Base-by-base conservation (phyloP, 2,888 invertebrate genomes). In the Dinocampus coccinellae region DNA sequence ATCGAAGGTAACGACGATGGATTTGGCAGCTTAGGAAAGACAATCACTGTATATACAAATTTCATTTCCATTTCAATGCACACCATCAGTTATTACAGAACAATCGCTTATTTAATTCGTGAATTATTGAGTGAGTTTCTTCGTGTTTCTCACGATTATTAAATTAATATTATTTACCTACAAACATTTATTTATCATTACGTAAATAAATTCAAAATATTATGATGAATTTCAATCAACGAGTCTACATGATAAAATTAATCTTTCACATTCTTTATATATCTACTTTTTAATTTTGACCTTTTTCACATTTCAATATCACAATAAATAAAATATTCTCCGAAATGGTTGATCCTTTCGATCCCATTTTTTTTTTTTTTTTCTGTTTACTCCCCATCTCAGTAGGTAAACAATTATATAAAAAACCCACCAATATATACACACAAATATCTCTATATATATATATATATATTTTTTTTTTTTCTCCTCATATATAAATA, bases 101-200 rank as follows among this genome's bases (percentile, higher is more conserved):
- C 10, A 10, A 29, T 52, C 16, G 33, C n/a, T n/a, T n/a, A n/a
- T n/a, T n/a, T n/a, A n/a, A 26, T 53, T 53, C 52, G 3, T 11
- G 16, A 47, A 52, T 64, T 64, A 53, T 64, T 34, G 42, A 64
- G n/a, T n/a, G n/a, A 67, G 47, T 57, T 60, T 73, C 64, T 55
- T 34, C 64, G 62, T 22, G 34, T 33, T 72, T 73, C 70, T 75
- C 73, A 73, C 72, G 73, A 61, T 69, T 69, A 63, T 65, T 52
- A 52, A 33, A 61, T 61, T 68, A 47, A 57, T 24, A 16, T 24
- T 24, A n/a, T 58, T 26, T n/a, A 29, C 2, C 3, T 16, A n/a
- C n/a, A 3, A n/a, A 1, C 6, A 20, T 47, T 47, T 16, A 20
- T 47, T 9, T 33, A 39, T 39, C n/a, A 1, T 13, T 39, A 3